Conservation (phyloP, 2,797 vertebrate species). For the Poeciliopsis paucimaculata region DNA sequence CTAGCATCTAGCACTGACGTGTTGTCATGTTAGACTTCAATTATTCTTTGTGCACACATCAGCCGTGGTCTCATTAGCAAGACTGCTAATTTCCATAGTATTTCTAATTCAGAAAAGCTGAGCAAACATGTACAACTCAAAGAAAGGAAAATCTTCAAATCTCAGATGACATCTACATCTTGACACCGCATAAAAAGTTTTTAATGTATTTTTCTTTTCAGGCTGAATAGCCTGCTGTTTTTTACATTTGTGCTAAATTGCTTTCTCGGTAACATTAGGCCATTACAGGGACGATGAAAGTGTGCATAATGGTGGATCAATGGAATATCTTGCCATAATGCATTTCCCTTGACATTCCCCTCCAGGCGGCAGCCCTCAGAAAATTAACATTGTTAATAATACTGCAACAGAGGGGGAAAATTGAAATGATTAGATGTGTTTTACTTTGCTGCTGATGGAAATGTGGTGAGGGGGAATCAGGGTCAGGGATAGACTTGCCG, state of each 20-base stretch:
- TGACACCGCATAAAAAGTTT: conserved; percentile 36
- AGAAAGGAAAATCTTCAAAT: conserved; percentile 19
- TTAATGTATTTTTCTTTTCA: conserved; percentile 52
- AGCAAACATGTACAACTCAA: conserved; percentile 33
- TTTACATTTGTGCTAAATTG: conserved; percentile 76
- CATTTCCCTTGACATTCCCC: conserved; percentile 81
- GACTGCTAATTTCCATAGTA: conserved; percentile 31
- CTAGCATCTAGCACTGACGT: not conserved
- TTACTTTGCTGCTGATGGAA: conserved; percentile 85
- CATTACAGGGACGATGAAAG: conserved; percentile 71
- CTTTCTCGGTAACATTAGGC: conserved; percentile 71
- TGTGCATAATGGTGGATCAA: conserved; percentile 81
- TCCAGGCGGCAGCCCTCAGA: conserved; percentile 77
- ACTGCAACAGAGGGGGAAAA: conserved; percentile 82
- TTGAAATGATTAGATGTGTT: conserved; percentile 86
- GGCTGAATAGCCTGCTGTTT: conserved; percentile 73
- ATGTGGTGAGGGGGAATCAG: conserved; percentile 86
- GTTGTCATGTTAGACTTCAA: not conserved
- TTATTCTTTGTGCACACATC: conserved; percentile 15
- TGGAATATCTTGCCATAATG: conserved; percentile 82
- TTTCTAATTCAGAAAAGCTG: conserved; percentile 22
- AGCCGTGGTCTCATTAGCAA: conserved; percentile 33
- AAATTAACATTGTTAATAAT: conserved; percentile 85
- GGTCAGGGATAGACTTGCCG: conserved; percentile 85
- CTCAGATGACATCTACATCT: conserved; percentile 35